Evolutionary conservation across 2,888 invertebrate genomes (phyloP).

Genomic region (Megamerina dolium): DNA sequence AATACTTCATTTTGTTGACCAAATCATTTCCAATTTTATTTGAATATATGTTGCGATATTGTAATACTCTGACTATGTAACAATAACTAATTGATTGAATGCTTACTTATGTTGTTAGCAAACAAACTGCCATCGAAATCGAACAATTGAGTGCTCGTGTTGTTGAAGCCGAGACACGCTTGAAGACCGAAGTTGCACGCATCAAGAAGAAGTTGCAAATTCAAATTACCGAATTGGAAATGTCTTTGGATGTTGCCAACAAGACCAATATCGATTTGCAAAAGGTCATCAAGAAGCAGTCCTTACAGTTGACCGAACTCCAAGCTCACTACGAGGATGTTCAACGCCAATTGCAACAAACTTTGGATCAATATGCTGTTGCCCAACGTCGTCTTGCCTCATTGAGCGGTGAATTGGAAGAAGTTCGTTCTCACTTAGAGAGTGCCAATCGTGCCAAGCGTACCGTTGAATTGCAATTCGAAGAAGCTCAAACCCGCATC

Average conservation of each 20-base stretch:
- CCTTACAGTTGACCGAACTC: constrained; percentile 82
- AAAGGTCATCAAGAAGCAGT: constrained; percentile 96
- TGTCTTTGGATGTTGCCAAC: constrained; percentile 95
- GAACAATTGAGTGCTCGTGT: constrained; percentile 93
- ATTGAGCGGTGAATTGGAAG: constrained; percentile 91
- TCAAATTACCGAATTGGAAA: constrained; percentile 93
- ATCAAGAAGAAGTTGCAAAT: constrained; percentile 99
- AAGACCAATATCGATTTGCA: constrained; percentile 96
- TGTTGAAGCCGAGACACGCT: constrained; percentile 90
- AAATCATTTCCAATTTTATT: too few species aligned
- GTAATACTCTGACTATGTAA: too few species aligned
- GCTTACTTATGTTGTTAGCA: too few species aligned
- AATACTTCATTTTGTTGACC: too few species aligned
- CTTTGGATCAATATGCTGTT: constrained; percentile 86
- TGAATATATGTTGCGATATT: too few species aligned
- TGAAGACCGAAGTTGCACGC: constrained; percentile 92
- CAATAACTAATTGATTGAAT: too few species aligned
- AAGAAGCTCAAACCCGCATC: constrained; percentile 86
- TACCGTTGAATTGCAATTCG: constrained; percentile 80
- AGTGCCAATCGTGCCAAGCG: constrained; percentile 90
- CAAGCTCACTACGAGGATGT: constrained; percentile 95
- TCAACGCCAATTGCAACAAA: constrained; percentile 91
- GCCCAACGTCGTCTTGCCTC: constrained; percentile 87
- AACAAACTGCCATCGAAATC: constrained; percentile 96
- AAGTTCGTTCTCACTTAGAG: constrained; percentile 87